phyloP scores from a whole-genome alignment of 2,113 vertebrate genomes.

The Pseudonaja textilis region DNA sequence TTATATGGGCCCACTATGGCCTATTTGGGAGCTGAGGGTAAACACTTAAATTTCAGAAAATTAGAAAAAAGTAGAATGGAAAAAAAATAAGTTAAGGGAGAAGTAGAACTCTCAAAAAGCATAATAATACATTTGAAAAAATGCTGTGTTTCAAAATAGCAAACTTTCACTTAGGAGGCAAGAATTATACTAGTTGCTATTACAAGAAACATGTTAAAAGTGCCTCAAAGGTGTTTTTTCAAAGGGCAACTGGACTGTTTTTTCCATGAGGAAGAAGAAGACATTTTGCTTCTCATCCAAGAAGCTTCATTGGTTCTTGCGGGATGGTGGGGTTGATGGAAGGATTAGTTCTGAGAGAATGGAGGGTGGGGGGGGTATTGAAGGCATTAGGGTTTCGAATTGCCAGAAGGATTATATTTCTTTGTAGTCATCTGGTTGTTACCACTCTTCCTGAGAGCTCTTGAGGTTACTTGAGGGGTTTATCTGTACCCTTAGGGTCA shows the following conservation, averaged over 20 bases:
- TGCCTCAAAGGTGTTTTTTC: not conserved
- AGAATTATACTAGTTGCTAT: not conserved
- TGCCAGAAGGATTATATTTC: not conserved
- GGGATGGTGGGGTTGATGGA: too few relatives aligned
- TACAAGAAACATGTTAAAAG: not conserved
- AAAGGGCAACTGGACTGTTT: too few relatives aligned
- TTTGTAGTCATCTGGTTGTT: not conserved
- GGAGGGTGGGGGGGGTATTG: not conserved
- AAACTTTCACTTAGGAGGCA: not conserved
- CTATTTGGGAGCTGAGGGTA: not conserved
- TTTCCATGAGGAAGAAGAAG: not conserved
- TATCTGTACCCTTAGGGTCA: not conserved
- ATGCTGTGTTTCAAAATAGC: not conserved
- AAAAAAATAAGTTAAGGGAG: not conserved
- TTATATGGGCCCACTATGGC: not conserved
- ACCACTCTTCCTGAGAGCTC: not conserved
- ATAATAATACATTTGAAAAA: not conserved
- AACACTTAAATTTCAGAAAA: not conserved
- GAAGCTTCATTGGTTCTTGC: not conserved
- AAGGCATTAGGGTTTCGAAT: not conserved
- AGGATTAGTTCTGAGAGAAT: too few relatives aligned
- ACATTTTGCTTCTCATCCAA: not conserved
- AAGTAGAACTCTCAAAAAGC: not conserved
- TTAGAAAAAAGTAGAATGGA: not conserved
- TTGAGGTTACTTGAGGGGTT: not conserved